Percentiles rank a stretch among this genome's conserved stretches.
Conservation (phyloP, 2,888 invertebrate genomes). For the Gerris lacustris region DNA sequence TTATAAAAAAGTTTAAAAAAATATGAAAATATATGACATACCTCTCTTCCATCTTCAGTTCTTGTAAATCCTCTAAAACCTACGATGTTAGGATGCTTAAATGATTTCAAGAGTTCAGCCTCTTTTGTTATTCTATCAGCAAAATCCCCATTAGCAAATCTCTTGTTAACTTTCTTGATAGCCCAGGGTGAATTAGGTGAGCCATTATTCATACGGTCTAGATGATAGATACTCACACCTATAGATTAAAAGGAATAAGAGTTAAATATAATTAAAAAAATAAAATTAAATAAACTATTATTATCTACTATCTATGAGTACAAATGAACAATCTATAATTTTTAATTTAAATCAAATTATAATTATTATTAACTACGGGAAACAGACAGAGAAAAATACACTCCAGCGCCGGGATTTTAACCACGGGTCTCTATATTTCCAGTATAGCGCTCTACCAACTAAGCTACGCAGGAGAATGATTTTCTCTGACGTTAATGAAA, state of each 20-base stretch:
- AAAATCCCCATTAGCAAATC: conserved; percentile 37
- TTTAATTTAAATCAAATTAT: too few relatives aligned
- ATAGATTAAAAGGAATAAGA: conserved; percentile 25
- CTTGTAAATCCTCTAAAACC: conserved; percentile 53
- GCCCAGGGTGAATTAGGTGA: conserved; percentile 73
- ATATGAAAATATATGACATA: background rate
- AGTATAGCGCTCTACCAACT: too few relatives aligned
- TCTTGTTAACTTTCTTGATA: conserved; percentile 56
- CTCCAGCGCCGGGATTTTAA: too few relatives aligned
- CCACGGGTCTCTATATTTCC: too few relatives aligned
- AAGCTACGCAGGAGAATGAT: too few relatives aligned
- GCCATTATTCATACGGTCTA: conserved; percentile 56
- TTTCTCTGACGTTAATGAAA: too few relatives aligned
- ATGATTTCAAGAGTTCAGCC: conserved; percentile 52
- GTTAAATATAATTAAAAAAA: conserved; percentile 13
- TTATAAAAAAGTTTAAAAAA: too few relatives aligned
- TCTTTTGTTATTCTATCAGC: conserved; percentile 52
- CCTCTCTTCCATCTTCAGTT: conserved; percentile 42
- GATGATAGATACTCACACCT: conserved; percentile 66
- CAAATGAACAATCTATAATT: too few relatives aligned
- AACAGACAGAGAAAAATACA: too few relatives aligned
- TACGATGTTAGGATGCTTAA: conserved; percentile 71
- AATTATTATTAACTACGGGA: too few relatives aligned
- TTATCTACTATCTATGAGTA: too few relatives aligned
- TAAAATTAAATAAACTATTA: background rate